A percentile compares a stretch with the other conserved stretches of the same genome.
These are phyloP conservation scores for Temnothorax rugatulus DNA, from an alignment of 2,888 invertebrate genomes.

Conservation along the genomic window DNA sequence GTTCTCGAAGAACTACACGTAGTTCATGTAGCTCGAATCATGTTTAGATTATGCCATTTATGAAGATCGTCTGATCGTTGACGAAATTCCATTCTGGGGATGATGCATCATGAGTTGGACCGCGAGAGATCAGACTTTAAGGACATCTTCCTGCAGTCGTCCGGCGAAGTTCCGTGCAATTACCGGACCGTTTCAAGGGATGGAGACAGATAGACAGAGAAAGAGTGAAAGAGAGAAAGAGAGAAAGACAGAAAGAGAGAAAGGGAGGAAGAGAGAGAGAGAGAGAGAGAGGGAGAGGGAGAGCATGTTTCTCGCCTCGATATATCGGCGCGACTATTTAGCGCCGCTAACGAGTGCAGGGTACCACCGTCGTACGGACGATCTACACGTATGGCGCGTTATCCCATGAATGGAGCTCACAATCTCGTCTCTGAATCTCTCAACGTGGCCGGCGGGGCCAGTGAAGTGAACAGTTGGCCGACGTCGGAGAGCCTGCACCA, in stretches of 20 bases:
- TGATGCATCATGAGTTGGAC: constrained; percentile 5
- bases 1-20: neutral
- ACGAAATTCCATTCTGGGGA: constrained; percentile 41
- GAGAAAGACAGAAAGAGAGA: too few relatives aligned
- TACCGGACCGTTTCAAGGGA: constrained; percentile 49
- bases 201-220: neutral
- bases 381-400: constrained; percentile 65
- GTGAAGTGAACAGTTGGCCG: constrained; percentile 79
- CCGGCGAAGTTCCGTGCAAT: constrained; percentile 33
- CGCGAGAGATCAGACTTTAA: constrained; percentile 1
- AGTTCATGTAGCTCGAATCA: neutral
- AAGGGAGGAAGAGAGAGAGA: neutral
- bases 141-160: constrained; percentile 19
- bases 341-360: constrained; percentile 79
- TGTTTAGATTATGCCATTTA: constrained; percentile 8
- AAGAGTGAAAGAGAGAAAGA: neutral
- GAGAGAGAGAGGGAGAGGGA: neutral
- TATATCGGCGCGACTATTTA: constrained; percentile 79
- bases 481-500: constrained; percentile 75
- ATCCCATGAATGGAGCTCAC: constrained; percentile 73
- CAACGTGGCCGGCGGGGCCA: constrained; percentile 62
- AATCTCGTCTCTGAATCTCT: constrained; percentile 81
- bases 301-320: constrained; percentile 57
- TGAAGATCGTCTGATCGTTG: constrained; percentile 18
- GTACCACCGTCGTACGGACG: constrained; percentile 50